Conservation (phyloP, 2,888 invertebrate genomes). For the Drosophila pegasa region DNA sequence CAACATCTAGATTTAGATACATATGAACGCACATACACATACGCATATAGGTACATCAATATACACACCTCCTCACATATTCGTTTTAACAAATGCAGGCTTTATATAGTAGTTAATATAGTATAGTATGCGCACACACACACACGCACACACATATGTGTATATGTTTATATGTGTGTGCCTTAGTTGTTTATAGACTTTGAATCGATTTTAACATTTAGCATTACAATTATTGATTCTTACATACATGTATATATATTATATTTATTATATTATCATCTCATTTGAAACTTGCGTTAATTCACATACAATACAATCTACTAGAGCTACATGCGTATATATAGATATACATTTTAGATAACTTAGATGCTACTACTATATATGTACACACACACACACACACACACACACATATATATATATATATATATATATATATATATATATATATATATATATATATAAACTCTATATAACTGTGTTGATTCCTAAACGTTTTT, state of each 20-base stretch:
- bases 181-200: constrained; percentile 26
- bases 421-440: constrained; percentile 11
- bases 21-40: constrained; percentile 11
- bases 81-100: constrained; percentile 67
- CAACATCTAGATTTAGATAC: constrained; percentile 36
- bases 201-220: constrained; percentile 35
- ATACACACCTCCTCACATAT: constrained; percentile 31
- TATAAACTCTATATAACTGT: constrained; percentile 29
- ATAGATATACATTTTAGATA: neutral
- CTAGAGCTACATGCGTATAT: constrained; percentile 6
- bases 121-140: constrained; percentile 18
- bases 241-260: constrained; percentile 19
- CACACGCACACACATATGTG: constrained; percentile 1
- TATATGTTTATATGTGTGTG: constrained; percentile 1
- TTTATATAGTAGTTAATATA: constrained; percentile 38
- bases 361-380: constrained; percentile 3
- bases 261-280: constrained; percentile 20
- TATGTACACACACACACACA: neutral
- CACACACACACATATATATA: neutral
- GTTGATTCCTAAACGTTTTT: constrained; percentile 42
- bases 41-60: neutral
- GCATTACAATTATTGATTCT: constrained; percentile 28
- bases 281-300: constrained; percentile 29
- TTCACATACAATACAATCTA: constrained; percentile 39
- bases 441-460: neutral